Conservation (phyloP, 2,888 invertebrate genomes). For the Strigamia maritima region DNA sequence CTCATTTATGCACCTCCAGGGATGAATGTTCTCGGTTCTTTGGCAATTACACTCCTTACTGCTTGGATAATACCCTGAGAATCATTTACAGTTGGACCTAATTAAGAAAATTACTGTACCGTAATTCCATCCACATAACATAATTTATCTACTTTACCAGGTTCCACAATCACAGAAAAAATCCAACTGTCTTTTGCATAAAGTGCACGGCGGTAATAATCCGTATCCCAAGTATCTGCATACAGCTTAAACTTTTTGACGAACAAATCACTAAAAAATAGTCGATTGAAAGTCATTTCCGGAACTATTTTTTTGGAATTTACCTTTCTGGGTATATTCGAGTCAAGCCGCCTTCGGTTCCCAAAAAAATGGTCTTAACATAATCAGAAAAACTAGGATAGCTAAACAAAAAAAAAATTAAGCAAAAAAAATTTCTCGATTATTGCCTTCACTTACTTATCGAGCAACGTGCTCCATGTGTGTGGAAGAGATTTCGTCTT, state of each 20-base stretch:
- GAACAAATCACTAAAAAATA: background rate
- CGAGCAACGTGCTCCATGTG: background rate
- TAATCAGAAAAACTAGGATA: slow-evolving; percentile 7
- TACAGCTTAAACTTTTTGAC: background rate
- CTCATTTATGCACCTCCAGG: background rate
- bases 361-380: slow-evolving; percentile 41
- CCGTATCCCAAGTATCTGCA: background rate
- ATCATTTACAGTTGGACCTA: background rate
- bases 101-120: background rate
- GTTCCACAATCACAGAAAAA: background rate
- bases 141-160: background rate
- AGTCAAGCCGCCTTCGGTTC: slow-evolving; percentile 44
- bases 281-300: slow-evolving; percentile 45
- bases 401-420: slow-evolving; percentile 41
- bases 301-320: slow-evolving; percentile 48
- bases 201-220: background rate
- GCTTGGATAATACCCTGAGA: slow-evolving; percentile 14
- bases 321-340: slow-evolving; percentile 48
- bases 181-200: background rate
- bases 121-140: background rate
- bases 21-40: background rate
- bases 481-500: slow-evolving; percentile 29
- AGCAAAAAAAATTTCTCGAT: slow-evolving; percentile 28
- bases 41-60: background rate
- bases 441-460: background rate